Conservation (phyloP, 2,113 vertebrate species). For the Alexandromys fortis region DNA sequence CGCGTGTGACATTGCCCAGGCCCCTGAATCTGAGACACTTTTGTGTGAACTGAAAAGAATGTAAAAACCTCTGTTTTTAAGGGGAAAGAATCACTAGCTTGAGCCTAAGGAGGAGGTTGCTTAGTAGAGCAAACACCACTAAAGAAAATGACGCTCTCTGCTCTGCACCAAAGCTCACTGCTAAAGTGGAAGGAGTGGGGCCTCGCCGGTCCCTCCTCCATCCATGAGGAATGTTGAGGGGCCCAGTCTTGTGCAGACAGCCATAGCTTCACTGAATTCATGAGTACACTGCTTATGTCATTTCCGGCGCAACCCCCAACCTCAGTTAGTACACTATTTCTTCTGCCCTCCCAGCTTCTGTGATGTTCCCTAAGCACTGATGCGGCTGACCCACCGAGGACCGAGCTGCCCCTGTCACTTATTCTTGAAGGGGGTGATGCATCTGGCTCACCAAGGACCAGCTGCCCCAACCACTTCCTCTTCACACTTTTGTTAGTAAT, state of each 20-base stretch:
- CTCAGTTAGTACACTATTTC: not conserved
- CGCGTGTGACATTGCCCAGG: not conserved
- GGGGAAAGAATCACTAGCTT: not conserved
- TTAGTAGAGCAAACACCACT: not conserved
- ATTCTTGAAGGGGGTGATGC: no score
- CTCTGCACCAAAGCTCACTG: no score
- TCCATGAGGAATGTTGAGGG: not conserved
- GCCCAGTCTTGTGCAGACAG: not conserved
- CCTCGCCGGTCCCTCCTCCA: not conserved
- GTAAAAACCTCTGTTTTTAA: not conserved
- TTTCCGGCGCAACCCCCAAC: not conserved
- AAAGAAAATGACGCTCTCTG: not conserved
- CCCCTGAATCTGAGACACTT: not conserved
- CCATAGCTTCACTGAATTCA: not conserved
- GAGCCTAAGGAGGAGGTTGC: not conserved
- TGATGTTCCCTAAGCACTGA: not conserved
- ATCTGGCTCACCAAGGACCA: fast-evolving
- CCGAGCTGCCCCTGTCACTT: fast-evolving
- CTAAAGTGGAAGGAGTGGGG: no score
- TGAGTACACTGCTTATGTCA: not conserved
- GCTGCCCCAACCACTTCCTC: not conserved
- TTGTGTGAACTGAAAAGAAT: not conserved
- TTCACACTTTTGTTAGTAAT: not conserved
- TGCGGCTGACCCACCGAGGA: not conserved
- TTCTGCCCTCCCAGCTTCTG: not conserved